Evolutionary conservation across 2,888 invertebrate genomes (phyloP).

Genomic region (Sinhomidia bicolor): DNA sequence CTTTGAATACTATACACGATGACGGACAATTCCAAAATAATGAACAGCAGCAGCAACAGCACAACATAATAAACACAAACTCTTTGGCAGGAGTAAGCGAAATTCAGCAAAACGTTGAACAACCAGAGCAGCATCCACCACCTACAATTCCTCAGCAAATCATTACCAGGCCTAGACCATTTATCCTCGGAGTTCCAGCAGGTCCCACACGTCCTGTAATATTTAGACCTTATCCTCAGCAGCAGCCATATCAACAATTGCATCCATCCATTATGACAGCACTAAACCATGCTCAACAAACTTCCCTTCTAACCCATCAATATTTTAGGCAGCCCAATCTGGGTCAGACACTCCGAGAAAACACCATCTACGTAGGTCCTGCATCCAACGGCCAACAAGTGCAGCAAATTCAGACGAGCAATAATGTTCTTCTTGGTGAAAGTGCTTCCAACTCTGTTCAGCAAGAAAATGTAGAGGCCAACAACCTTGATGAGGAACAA

Average conservation of each 20-base stretch:
- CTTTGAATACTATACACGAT: neutral
- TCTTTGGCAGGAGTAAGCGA: neutral
- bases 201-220: slow-evolving; percentile 55
- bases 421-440: neutral
- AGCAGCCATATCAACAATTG: slow-evolving; percentile 74
- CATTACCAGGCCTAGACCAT: slow-evolving; percentile 61
- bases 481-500: slow-evolving; percentile 48
- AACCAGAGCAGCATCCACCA: slow-evolving; percentile 23
- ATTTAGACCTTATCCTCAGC: slow-evolving; percentile 67
- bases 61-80: neutral
- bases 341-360: slow-evolving; percentile 46
- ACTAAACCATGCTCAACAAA: slow-evolving; percentile 79
- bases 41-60: slow-evolving; percentile 31
- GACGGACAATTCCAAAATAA: neutral
- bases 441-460: slow-evolving; percentile 28
- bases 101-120: slow-evolving; percentile 11
- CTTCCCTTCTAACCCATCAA: slow-evolving; percentile 80
- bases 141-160: slow-evolving; percentile 29
- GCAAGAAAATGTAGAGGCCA: slow-evolving; percentile 26
- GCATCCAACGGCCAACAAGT: slow-evolving; percentile 20
- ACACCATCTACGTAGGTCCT: slow-evolving; percentile 73
- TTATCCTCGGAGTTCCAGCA: slow-evolving; percentile 72
- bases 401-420: slow-evolving; percentile 12
- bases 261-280: slow-evolving; percentile 79
- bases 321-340: slow-evolving; percentile 71